Conservation (phyloP, 2,797 vertebrate genomes). For the Sebastes diaconus region DNA sequence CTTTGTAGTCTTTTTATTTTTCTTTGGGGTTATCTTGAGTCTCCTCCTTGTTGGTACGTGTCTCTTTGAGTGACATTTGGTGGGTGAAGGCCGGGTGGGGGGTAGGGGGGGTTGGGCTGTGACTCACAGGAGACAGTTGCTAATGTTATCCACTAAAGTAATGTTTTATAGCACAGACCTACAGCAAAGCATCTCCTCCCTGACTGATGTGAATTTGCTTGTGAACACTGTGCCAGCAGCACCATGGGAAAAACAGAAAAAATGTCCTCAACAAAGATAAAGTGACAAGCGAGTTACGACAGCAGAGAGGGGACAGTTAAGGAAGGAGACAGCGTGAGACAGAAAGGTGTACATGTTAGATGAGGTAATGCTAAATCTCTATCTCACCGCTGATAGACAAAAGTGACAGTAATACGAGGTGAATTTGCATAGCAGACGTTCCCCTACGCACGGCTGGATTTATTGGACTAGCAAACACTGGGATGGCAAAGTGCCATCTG, state of each 20-base stretch:
- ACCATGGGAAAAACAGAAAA: neutral
- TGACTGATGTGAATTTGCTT: neutral
- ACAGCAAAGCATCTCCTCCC: neutral
- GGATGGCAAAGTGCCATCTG: constrained; percentile 65
- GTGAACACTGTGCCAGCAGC: neutral
- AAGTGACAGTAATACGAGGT: constrained; percentile 64
- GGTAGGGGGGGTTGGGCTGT: neutral
- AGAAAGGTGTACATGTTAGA: neutral
- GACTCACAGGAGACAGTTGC: neutral
- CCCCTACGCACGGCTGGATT: constrained; percentile 42
- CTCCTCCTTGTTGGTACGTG: neutral
- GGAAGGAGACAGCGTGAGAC: constrained; percentile 18
- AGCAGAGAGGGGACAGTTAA: neutral
- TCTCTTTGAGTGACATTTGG: neutral
- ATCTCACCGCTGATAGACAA: constrained; percentile 41
- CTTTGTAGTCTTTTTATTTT: neutral
- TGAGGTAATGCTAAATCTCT: constrained; percentile 48
- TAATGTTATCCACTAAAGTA: neutral
- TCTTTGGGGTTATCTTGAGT: neutral
- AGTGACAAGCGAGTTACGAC: neutral
- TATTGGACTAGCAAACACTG: constrained; percentile 66
- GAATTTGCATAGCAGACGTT: constrained; percentile 77
- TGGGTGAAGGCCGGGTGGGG: neutral
- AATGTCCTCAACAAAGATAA: neutral
- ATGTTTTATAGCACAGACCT: neutral